Percentiles rank a stretch among this genome's conserved stretches.
Evolutionary conservation across 92 coral and sea anemone species (phyloP).

Genomic region (Palythoa heliodiscus): DNA sequence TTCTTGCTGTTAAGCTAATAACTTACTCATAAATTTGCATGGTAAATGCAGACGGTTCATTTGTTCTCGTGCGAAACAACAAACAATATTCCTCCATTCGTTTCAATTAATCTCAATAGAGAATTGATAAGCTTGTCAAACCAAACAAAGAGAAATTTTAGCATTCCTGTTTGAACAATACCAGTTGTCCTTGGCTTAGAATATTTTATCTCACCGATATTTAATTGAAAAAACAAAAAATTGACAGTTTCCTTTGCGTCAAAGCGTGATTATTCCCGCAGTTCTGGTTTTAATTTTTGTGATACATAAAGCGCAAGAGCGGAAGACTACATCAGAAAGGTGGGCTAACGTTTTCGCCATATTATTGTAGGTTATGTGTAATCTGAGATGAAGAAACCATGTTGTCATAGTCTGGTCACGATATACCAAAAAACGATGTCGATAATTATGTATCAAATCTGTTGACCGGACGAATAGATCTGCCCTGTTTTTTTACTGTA

Average conservation of each 20-base stretch:
- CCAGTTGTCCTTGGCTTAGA: constrained; percentile 35
- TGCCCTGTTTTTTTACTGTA: background rate
- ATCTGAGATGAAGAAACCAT: constrained; percentile 23
- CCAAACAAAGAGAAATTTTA: constrained; percentile 8
- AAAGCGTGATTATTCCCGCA: constrained; percentile 24
- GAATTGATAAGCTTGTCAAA: constrained; percentile 45
- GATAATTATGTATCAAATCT: constrained; percentile 35
- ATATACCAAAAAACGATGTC: constrained; percentile 7
- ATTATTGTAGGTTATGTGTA: background rate
- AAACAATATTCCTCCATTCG: constrained; percentile 25
- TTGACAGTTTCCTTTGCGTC: constrained; percentile 30
- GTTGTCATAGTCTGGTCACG: constrained; percentile 16
- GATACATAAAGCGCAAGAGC: background rate
- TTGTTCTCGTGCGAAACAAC: constrained; percentile 30
- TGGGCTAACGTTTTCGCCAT: background rate
- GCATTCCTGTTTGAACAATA: constrained; percentile 36
- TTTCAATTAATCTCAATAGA: constrained; percentile 44
- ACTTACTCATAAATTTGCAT: constrained; percentile 36
- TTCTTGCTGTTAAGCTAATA: constrained; percentile 40
- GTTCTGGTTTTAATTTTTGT: background rate
- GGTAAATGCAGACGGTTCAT: constrained; percentile 21
- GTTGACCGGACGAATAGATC: constrained; percentile 13
- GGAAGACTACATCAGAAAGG: background rate
- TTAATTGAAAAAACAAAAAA: constrained; percentile 28
- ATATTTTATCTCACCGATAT: constrained; percentile 38